Percentiles rank a stretch among this genome's conserved stretches.
phyloP scores from a whole-genome alignment of 2,888 invertebrate genomes.

The Priocnemis perturbator region DNA sequence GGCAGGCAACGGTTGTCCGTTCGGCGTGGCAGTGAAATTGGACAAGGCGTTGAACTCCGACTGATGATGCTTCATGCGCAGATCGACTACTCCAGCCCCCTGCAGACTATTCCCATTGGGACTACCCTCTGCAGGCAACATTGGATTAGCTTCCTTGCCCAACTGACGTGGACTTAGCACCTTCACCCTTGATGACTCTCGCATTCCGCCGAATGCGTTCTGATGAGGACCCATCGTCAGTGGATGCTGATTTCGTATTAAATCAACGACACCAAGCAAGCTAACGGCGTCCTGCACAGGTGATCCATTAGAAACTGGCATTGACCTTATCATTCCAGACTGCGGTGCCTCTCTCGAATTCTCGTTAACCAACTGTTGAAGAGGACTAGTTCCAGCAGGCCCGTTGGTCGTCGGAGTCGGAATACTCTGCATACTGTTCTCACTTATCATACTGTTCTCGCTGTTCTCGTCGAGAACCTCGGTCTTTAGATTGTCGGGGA shows the following conservation, averaged over 20 bases:
- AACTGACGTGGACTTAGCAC: conserved; percentile 70
- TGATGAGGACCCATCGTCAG: conserved; percentile 59
- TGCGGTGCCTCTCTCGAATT: conserved; percentile 71
- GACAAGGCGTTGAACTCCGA: conserved; percentile 77
- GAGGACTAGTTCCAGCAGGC: conserved; percentile 60
- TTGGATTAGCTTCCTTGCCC: conserved; percentile 65
- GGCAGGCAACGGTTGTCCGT: conserved; percentile 75
- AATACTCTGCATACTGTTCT: conserved; percentile 72
- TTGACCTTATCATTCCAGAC: conserved; percentile 59
- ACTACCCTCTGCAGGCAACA: conserved; percentile 58
- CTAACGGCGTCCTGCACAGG: conserved; percentile 65
- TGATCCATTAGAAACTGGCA: conserved; percentile 56
- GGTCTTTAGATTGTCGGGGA: conserved; percentile 77
- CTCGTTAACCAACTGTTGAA: conserved; percentile 74
- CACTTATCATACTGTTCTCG: conserved; percentile 79
- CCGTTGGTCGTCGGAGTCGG: conserved; percentile 62
- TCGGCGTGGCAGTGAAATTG: conserved; percentile 73
- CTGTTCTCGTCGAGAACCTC: conserved; percentile 85
- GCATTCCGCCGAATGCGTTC: conserved; percentile 59
- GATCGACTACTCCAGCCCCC: conserved; percentile 79
- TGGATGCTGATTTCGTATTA: conserved; percentile 72
- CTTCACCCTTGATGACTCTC: conserved; percentile 65
- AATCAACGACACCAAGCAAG: conserved; percentile 74
- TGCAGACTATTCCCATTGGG: conserved; percentile 56
- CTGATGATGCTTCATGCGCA: conserved; percentile 80